Conservation (phyloP, 2,113 vertebrate genomes). For the Brachionichthys hirsutus region DNA sequence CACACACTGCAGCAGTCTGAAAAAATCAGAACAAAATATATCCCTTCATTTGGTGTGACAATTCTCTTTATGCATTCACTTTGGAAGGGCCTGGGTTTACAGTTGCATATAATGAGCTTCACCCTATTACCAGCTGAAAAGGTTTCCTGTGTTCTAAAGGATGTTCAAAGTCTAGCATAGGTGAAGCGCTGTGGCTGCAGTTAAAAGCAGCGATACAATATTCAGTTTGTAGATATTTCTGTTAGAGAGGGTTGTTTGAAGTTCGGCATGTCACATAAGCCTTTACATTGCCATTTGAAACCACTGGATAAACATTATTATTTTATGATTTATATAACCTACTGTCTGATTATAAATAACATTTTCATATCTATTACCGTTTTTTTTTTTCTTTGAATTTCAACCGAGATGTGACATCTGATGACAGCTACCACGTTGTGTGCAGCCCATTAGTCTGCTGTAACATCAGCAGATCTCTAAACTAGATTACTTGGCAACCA, state of each 20-base stretch:
- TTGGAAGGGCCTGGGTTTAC: conserved; percentile 51
- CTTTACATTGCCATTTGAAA: conserved; percentile 47
- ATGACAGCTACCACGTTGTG: conserved; percentile 15
- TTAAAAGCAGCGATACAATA: conserved; percentile 48
- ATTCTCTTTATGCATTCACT: conserved; percentile 67
- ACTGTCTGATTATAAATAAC: conserved; percentile 29
- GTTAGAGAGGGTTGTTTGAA: conserved; percentile 51
- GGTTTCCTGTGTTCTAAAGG: conserved; percentile 33
- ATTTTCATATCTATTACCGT: conserved; percentile 32
- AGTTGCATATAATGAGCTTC: conserved; percentile 47
- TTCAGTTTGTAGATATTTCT: conserved; percentile 63
- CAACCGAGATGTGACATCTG: conserved; percentile 24
- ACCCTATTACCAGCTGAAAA: conserved; percentile 30
- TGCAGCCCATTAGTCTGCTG: conserved; percentile 19
- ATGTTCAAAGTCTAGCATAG: conserved; percentile 43
- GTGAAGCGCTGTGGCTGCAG: conserved; percentile 36
- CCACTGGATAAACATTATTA: conserved; percentile 32
- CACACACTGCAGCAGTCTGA: conserved; percentile 41
- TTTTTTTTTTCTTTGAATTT: conserved; percentile 31
- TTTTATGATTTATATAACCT: conserved; percentile 29
- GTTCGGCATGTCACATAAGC: conserved; percentile 33
- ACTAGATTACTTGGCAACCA: conserved; percentile 64
- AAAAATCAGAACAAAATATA: conserved; percentile 58
- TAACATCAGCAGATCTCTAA: conserved; percentile 33
- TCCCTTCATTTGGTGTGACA: conserved; percentile 34